Conservation (phyloP, 2,797 vertebrate genomes). For the Scolopax rusticola region DNA sequence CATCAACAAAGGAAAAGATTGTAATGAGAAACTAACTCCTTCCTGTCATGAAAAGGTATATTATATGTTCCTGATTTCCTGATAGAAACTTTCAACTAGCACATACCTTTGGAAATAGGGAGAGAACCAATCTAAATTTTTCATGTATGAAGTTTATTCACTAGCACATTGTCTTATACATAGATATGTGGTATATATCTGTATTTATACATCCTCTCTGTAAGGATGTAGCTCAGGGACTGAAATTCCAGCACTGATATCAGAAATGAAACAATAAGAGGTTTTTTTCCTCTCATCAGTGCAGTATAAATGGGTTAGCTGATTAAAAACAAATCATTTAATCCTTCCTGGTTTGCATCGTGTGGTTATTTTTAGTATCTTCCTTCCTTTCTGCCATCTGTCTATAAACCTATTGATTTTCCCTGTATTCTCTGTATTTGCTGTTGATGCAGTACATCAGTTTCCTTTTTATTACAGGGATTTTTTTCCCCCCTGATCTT, state of each 20-base stretch:
- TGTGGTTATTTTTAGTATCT: conserved; percentile 45
- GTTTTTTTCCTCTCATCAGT: neutral
- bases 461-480: conserved; percentile 25
- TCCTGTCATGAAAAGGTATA: neutral
- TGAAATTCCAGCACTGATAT: neutral
- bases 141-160: neutral
- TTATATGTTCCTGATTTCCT: neutral
- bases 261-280: neutral
- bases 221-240: neutral
- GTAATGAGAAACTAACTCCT: neutral
- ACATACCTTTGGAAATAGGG: fast-evolving
- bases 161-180: neutral
- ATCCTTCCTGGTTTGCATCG: conserved; percentile 22
- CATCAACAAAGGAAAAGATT: neutral
- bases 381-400: conserved; percentile 62
- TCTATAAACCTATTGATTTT: conserved; percentile 44
- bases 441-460: neutral
- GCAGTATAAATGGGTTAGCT: neutral
- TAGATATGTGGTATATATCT: fast-evolving
- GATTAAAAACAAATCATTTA: conserved; percentile 55
- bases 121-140: neutral
- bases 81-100: neutral
- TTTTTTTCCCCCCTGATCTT: neutral
- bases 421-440: neutral
- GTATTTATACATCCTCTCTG: neutral